These are phyloP conservation scores for Heliconius congener DNA, from an alignment of 1,140 invertebrate species.

Conservation along the genomic window DNA sequence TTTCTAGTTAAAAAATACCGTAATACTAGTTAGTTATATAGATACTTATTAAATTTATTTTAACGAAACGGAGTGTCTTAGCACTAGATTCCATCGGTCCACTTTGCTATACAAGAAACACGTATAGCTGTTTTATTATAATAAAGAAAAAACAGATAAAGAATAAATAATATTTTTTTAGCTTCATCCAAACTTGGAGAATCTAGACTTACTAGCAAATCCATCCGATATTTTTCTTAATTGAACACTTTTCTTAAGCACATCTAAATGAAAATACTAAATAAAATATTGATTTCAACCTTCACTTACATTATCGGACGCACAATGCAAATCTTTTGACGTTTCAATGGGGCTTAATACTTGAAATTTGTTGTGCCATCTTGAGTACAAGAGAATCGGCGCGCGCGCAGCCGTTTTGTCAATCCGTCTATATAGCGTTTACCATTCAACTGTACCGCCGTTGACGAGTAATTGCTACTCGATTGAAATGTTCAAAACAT, in stretches of 20 bases:
- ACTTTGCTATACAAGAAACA: too few relatives aligned
- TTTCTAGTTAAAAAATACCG: too few relatives aligned
- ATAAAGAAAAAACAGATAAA: too few relatives aligned
- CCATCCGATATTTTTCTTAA: neutral
- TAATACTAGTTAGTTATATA: too few relatives aligned
- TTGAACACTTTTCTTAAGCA: neutral
- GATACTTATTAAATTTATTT: too few relatives aligned
- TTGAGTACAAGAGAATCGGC: conserved; percentile 54
- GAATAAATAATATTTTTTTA: too few relatives aligned
- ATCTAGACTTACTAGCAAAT: neutral
- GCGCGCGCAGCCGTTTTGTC: conserved; percentile 74
- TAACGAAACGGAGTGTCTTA: too few relatives aligned
- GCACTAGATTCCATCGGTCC: too few relatives aligned
- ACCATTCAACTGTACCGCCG: conserved; percentile 73
- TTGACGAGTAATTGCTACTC: conserved; percentile 75
- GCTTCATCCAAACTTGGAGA: too few relatives aligned
- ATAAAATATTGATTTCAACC: conserved; percentile 21
- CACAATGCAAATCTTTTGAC: conserved; percentile 68
- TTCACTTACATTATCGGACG: conserved; percentile 32
- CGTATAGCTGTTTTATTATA: too few relatives aligned
- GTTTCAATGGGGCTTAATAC: conserved; percentile 70
- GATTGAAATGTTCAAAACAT: conserved; percentile 72
- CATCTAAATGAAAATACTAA: neutral
- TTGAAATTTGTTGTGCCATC: conserved; percentile 73
- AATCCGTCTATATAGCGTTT: conserved; percentile 69